Evolutionary conservation across 2,113 vertebrate species (phyloP), one percentile per base, ranked within the genome.

Genomic region (Silurus asotus): DNA sequence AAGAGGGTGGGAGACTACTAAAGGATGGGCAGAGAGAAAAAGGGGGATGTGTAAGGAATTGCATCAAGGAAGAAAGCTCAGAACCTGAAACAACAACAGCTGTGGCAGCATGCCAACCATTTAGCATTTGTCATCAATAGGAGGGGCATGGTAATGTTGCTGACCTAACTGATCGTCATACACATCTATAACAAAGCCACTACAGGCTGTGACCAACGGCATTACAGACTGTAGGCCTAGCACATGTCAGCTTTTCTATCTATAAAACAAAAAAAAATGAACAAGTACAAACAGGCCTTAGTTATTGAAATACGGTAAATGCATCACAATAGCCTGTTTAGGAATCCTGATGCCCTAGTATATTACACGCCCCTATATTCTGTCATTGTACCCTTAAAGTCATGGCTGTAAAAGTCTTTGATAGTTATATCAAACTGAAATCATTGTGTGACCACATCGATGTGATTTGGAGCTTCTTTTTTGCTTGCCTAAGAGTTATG

Each of bases 11-110:
- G 85, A 88, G 89, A 87, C 88, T 84, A 79, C 62, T 67, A 79
- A 25, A 78, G 85, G 88, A 88, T 88, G 88, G 85, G 87, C 56
- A 80, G 69, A 64, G 48, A 37, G 56, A 28, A 70, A 74, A 76
- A 56, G 84, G 74, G 84, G 80, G 51, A 25, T 67, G 83, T 84
- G 67, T 72, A 8, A 81, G 58, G 45, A 64, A 83, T n/a, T 82
- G 86, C 80, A 77, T 87, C 37, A 58, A 84, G 85, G 84, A 87
- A 84, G 81, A 90, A 61, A 91, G 87, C 84, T 17, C 81, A 85
- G 89, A 93, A 92, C 89, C 92, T 94, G 94, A 93, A 93, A 93
- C 88, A 94, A 95, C 93, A 95, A 94, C 94, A 95, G 94, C 94
- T 95, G 94, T 75, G 67, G 90, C 91, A 87, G 23, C 4, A 91